Evolutionary conservation across 2,888 invertebrate species (phyloP).

Genomic region (Drosophila subquinaria): DNA sequence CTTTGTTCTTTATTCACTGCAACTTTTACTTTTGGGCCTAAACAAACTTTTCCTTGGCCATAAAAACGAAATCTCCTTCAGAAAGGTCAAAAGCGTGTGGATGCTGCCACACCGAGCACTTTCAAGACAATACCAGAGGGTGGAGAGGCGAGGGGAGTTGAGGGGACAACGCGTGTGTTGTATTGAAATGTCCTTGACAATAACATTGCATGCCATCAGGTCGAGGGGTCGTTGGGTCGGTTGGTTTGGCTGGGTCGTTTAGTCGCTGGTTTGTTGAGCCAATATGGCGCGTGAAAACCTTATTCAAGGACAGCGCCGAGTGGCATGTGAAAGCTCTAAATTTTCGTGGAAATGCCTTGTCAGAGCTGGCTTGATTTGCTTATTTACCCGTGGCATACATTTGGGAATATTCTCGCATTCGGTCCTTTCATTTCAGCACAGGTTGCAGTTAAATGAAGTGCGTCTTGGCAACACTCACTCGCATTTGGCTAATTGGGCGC

Average conservation of each 20-base stretch:
- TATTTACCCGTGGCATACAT: constrained; percentile 63
- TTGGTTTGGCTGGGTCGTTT: constrained; percentile 9
- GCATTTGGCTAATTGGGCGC: constrained; percentile 37
- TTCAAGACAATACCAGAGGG: neutral
- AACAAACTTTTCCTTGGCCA: constrained; percentile 13
- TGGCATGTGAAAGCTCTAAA: constrained; percentile 7
- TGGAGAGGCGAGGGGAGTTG: neutral
- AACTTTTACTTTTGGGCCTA: constrained; percentile 8
- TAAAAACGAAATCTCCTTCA: constrained; percentile 68
- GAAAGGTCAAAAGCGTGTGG: constrained; percentile 72
- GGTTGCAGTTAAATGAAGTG: constrained; percentile 4
- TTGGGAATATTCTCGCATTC: constrained; percentile 39
- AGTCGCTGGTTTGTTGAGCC: constrained; percentile 18
- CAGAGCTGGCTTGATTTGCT: constrained; percentile 50
- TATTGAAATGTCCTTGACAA: constrained; percentile 79
- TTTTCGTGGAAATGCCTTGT: constrained; percentile 29
- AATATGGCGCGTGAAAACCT: constrained; percentile 36
- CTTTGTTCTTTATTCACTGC: constrained; percentile 3
- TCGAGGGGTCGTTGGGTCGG: constrained; percentile 13
- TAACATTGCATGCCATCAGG: constrained; percentile 70
- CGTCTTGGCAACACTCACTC: neutral
- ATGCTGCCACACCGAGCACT: constrained; percentile 43
- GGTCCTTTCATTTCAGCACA: too few species aligned
- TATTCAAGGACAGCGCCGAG: neutral
- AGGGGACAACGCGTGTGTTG: constrained; percentile 53